Conservation (phyloP, 2,797 vertebrate genomes). For the Scarus forsteni region DNA sequence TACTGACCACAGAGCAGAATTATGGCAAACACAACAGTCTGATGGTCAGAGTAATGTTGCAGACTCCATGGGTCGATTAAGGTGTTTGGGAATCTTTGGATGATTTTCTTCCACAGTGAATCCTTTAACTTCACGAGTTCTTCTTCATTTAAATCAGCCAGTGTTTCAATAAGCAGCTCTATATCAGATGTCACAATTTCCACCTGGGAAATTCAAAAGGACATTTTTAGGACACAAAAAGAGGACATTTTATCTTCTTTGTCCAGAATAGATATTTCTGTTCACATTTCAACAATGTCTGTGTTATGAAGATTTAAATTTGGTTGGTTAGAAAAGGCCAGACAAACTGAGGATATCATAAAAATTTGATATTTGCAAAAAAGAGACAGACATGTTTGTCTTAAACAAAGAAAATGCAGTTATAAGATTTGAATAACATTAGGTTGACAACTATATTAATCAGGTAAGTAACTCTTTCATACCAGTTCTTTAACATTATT, state of each 20-base stretch:
- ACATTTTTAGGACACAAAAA: not conserved
- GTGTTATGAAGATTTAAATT: not conserved
- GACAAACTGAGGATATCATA: not conserved
- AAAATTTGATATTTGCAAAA: too few relatives aligned
- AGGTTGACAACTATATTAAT: too few relatives aligned
- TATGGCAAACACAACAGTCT: not conserved
- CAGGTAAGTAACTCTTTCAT: too few relatives aligned
- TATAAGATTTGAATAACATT: too few relatives aligned
- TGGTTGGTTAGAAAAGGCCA: not conserved
- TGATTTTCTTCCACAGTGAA: too few relatives aligned
- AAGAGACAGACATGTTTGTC: too few relatives aligned
- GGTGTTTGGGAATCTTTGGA: fast-evolving
- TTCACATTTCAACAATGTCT: not conserved
- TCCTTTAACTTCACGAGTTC: fast-evolving
- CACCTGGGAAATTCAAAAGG: conserved; percentile 17
- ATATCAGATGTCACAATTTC: conserved; percentile 1
- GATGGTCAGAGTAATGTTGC: fast-evolving
- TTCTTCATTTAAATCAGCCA: not conserved
- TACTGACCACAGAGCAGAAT: not conserved
- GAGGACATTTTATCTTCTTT: not conserved
- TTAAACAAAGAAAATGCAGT: too few relatives aligned
- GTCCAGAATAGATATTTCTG: not conserved
- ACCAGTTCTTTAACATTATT: too few relatives aligned
- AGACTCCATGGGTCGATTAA: too few relatives aligned
- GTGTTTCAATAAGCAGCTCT: conserved; percentile 28